phyloP scores from a whole-genome alignment of 2,888 invertebrate genomes.

The Drosophila quinaria region DNA sequence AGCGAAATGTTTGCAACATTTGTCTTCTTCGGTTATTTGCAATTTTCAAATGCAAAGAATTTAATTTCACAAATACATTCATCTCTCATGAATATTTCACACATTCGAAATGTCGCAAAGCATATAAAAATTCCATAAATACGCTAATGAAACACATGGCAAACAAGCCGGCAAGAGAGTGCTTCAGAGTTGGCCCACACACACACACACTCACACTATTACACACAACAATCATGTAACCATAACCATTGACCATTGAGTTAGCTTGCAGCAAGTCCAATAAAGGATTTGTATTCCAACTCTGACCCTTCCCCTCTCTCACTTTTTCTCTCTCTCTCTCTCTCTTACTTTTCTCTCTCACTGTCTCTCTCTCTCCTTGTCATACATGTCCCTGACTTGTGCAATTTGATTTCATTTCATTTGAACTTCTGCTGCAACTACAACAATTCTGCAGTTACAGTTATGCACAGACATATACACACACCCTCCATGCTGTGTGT shows the following conservation, averaged over 20 bases:
- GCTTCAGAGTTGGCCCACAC: constrained; percentile 23
- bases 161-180: constrained; percentile 5
- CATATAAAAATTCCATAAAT: constrained; percentile 74
- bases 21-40: background rate
- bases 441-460: constrained; percentile 42
- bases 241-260: constrained; percentile 9
- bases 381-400: constrained; percentile 16
- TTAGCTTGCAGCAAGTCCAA: constrained; percentile 11
- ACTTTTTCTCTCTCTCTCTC: background rate
- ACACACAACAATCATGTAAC: constrained; percentile 7
- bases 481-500: constrained; percentile 28
- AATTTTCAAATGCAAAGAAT: constrained; percentile 36
- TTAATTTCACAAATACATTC: constrained; percentile 53
- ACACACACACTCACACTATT: background rate
- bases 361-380: background rate
- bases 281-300: constrained; percentile 21
- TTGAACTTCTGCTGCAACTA: constrained; percentile 44
- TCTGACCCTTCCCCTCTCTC: constrained; percentile 3
- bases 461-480: constrained; percentile 17
- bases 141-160: constrained; percentile 73
- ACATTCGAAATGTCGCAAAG: constrained; percentile 54
- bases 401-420: constrained; percentile 61
- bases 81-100: constrained; percentile 56
- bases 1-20: background rate
- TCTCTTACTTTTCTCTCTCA: background rate